These are phyloP conservation scores for Neopipo cinnamomea DNA, from an alignment of 2,113 vertebrate species.

Conservation along the genomic window DNA sequence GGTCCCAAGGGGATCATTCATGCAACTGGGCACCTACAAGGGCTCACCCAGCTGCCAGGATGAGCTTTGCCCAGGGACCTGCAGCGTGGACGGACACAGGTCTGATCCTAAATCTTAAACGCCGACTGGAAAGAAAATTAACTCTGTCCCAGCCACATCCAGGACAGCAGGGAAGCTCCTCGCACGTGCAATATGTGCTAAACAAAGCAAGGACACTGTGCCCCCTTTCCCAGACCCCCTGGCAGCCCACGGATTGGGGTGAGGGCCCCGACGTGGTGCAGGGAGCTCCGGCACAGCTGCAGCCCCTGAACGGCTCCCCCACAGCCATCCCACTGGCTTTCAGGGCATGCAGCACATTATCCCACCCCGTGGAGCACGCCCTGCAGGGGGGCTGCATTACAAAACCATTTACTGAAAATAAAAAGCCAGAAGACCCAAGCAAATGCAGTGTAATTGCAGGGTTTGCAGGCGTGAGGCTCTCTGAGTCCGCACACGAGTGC, in stretches of 20 bases:
- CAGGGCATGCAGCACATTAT: fast-evolving
- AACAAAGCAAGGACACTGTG: fast-evolving
- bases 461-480: not conserved
- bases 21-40: fast-evolving
- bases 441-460: not conserved
- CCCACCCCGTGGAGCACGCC: fast-evolving
- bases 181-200: fast-evolving
- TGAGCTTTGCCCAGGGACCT: not conserved
- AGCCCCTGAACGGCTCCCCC: not conserved
- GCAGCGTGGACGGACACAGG: fast-evolving
- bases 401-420: not conserved
- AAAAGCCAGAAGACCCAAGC: not conserved
- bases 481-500: fast-evolving
- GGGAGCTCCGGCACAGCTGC: fast-evolving
- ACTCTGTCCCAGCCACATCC: not conserved
- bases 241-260: fast-evolving
- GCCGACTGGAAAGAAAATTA: not conserved
- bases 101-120: not conserved
- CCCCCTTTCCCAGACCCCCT: not conserved
- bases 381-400: not conserved
- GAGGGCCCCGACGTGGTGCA: fast-evolving
- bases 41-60: not conserved
- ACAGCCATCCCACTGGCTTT: not conserved
- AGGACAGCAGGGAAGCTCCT: not conserved
- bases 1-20: fast-evolving